These are phyloP conservation scores for Conus ventricosus DNA, from an alignment of 1,140 invertebrate species.

Conservation along the genomic window DNA sequence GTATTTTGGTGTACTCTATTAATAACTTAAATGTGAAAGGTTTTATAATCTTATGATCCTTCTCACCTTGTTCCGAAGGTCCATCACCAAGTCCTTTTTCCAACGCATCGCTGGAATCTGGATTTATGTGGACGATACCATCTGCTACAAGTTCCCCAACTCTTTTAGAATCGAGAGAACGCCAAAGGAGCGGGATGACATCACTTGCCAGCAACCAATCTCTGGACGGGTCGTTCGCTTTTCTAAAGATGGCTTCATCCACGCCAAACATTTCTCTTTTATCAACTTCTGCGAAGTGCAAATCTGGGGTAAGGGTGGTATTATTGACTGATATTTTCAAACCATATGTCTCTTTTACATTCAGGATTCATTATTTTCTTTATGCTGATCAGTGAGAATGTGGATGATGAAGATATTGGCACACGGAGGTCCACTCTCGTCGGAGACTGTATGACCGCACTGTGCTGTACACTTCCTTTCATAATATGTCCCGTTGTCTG, in stretches of 20 bases:
- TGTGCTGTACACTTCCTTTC: too few relatives aligned
- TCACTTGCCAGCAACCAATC: background rate
- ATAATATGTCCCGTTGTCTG: too few relatives aligned
- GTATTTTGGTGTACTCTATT: too few relatives aligned
- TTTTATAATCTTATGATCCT: background rate
- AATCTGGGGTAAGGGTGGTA: background rate
- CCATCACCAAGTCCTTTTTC: background rate
- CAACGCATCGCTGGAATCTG: background rate
- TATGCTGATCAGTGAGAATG: too few relatives aligned
- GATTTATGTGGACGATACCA: background rate
- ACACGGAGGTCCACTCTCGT: too few relatives aligned
- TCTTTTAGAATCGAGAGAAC: background rate
- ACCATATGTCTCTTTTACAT: too few relatives aligned
- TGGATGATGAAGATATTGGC: too few relatives aligned
- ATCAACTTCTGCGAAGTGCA: conserved; percentile 7
- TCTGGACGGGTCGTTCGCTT: background rate
- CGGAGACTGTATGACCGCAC: too few relatives aligned
- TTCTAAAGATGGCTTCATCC: background rate
- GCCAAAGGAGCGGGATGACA: background rate
- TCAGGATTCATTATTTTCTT: too few relatives aligned
- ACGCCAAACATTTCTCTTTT: background rate
- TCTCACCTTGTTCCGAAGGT: background rate
- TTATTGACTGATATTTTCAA: background rate
- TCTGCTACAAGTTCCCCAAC: background rate
- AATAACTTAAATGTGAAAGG: too few relatives aligned